These are phyloP conservation scores for Pelvicachromis taeniatus DNA, from an alignment of 2,113 vertebrate genomes.

Conservation along the genomic window DNA sequence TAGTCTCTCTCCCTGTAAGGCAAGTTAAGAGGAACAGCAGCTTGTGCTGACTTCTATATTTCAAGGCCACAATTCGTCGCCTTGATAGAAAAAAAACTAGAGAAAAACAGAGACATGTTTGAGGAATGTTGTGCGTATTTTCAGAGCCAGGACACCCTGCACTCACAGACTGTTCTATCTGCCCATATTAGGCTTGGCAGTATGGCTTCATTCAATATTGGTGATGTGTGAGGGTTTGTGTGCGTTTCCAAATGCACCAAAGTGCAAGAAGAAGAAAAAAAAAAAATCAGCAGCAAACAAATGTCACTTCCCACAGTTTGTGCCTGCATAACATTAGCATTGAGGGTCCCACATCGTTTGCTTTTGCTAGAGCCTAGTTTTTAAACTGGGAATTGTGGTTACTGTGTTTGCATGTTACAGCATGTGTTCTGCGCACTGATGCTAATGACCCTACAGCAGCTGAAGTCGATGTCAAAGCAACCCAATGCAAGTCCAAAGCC, in stretches of 20 bases:
- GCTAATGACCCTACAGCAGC: neutral
- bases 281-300: neutral
- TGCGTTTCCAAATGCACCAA: neutral
- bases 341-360: neutral
- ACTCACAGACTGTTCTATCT: neutral
- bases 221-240: neutral
- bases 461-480: neutral
- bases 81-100: neutral
- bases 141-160: neutral
- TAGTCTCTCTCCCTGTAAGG: neutral
- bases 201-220: neutral
- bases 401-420: neutral
- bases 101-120: neutral
- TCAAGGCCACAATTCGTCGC: neutral
- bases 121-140: constrained; percentile 5
- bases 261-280: neutral
- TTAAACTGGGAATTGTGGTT: neutral
- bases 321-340: neutral
- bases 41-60: constrained; percentile 12
- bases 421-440: neutral
- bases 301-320: neutral
- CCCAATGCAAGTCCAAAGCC: neutral
- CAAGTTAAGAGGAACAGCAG: neutral
- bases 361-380: neutral
- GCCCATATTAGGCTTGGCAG: constrained; percentile 20